Evolutionary conservation across 2,888 invertebrate genomes (phyloP).

Genomic region (Scaptomyza caliginosa): DNA sequence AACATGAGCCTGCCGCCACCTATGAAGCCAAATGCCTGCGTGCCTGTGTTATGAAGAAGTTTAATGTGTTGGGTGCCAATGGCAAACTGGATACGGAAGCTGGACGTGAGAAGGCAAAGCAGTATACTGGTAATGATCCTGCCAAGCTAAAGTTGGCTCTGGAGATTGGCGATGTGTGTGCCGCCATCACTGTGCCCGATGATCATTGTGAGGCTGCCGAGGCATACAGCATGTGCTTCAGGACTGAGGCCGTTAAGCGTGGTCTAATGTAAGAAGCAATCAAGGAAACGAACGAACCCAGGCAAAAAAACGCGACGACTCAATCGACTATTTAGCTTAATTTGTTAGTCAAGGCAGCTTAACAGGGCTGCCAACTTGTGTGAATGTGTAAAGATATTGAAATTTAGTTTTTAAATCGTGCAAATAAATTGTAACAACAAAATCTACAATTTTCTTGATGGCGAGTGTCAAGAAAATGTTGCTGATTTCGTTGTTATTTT

Average conservation of each 20-base stretch:
- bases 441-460: background rate
- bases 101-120: slow-evolving; percentile 57
- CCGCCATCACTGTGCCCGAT: slow-evolving; percentile 48
- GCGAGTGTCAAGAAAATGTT: background rate
- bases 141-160: slow-evolving; percentile 58
- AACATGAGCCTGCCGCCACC: slow-evolving; percentile 53
- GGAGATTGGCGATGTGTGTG: slow-evolving; percentile 66
- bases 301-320: background rate
- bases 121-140: slow-evolving; percentile 54
- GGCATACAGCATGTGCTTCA: slow-evolving; percentile 68
- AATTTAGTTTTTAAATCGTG: background rate
- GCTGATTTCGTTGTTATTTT: background rate
- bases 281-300: background rate
- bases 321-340: background rate
- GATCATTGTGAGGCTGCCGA: slow-evolving; percentile 81
- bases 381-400: background rate
- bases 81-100: slow-evolving; percentile 68
- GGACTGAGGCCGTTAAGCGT: slow-evolving; percentile 52
- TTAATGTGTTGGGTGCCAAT: slow-evolving; percentile 53
- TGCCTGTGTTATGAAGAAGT: slow-evolving; percentile 73
- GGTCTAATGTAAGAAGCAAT: slow-evolving; percentile 51
- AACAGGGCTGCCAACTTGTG: background rate
- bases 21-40: slow-evolving; percentile 76
- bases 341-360: background rate
- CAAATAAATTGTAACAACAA: background rate